Evolutionary conservation across 2,113 vertebrate species (phyloP).

Genomic region (Pterocles gutturalis): DNA sequence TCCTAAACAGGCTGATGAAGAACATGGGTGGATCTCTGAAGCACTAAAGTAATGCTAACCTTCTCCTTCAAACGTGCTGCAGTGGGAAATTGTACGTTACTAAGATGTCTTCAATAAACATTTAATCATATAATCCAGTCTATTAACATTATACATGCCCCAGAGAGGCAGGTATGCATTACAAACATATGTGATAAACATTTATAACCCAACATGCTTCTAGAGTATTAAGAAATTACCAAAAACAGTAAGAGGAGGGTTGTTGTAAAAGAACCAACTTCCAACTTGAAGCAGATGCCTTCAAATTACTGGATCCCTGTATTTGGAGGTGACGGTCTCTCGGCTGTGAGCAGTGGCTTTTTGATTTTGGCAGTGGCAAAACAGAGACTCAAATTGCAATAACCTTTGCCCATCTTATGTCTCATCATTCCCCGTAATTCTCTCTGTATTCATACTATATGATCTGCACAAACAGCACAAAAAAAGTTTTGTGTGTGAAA

Average conservation of each 20-base stretch:
- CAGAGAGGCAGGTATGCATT: not conserved
- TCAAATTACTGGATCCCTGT: not conserved
- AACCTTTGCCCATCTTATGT: not conserved
- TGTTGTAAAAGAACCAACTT: not conserved
- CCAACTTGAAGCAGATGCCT: not conserved
- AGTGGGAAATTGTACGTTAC: not conserved
- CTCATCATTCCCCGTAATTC: not conserved
- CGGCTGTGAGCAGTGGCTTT: not conserved
- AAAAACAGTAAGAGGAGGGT: not conserved
- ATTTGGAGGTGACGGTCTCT: not conserved
- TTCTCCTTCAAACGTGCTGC: not conserved
- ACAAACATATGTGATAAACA: not conserved
- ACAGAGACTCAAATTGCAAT: not conserved
- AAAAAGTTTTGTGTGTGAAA: not conserved
- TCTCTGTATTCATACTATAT: not conserved
- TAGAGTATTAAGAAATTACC: not conserved
- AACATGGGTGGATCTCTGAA: not conserved
- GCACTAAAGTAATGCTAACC: not conserved
- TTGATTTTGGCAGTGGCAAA: not conserved
- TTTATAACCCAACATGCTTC: not conserved
- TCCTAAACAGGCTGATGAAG: not conserved
- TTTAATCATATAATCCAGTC: not conserved
- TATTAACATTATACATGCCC: not conserved
- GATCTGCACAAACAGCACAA: not conserved
- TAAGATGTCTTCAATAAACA: not conserved